Conservation (phyloP, 2,888 invertebrate species). For the Tetrapedia diversipes region DNA sequence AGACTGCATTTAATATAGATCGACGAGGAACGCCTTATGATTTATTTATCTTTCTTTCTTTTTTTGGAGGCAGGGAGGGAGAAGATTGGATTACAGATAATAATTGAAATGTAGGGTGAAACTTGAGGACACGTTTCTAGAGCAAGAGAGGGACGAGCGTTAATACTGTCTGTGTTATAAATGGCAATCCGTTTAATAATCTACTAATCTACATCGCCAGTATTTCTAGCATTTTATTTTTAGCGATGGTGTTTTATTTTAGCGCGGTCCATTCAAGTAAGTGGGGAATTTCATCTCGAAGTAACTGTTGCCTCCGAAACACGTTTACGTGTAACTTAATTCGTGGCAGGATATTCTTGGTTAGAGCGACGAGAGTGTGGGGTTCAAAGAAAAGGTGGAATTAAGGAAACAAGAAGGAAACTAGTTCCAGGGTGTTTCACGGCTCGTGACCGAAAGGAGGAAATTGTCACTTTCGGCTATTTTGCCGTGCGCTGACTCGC, state of each 20-base stretch:
- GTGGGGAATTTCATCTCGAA: slow-evolving; percentile 4
- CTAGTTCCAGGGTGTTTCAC: slow-evolving; percentile 15
- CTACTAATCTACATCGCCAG: too few relatives aligned
- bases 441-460: slow-evolving; percentile 34
- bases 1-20: background rate
- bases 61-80: too few relatives aligned
- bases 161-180: too few relatives aligned
- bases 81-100: background rate
- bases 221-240: too few relatives aligned
- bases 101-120: background rate
- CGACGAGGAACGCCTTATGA: background rate
- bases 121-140: background rate
- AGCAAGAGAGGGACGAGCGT: background rate
- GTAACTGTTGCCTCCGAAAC: background rate
- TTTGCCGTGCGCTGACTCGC: slow-evolving; percentile 23
- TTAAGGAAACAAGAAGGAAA: slow-evolving; percentile 8
- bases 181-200: too few relatives aligned
- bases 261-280: too few relatives aligned
- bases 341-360: background rate
- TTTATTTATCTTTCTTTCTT: slow-evolving; percentile 9
- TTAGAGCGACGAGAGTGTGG: background rate
- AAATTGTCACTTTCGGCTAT: slow-evolving; percentile 47
- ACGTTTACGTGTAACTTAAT: background rate
- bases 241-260: too few relatives aligned
- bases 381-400: background rate